phyloP scores from a whole-genome alignment of 2,888 invertebrate genomes.

The Cephalotes varians region DNA sequence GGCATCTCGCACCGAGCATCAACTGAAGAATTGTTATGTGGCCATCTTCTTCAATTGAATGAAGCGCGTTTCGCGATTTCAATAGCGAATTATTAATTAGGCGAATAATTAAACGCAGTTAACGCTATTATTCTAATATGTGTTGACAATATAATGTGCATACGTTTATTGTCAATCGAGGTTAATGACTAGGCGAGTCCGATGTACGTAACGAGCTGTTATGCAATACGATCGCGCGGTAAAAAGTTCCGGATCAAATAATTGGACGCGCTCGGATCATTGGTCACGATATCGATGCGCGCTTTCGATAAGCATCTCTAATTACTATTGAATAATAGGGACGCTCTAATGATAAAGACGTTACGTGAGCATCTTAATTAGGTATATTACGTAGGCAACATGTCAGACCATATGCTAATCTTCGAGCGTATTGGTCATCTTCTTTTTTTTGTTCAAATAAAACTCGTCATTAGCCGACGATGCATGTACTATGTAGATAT shows the following conservation, averaged over 20 bases:
- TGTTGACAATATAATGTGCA: constrained; percentile 24
- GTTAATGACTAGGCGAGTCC: constrained; percentile 50
- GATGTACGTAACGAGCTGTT: constrained; percentile 39
- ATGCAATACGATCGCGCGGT: constrained; percentile 25
- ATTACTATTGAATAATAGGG: constrained; percentile 50
- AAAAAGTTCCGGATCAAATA: constrained; percentile 41
- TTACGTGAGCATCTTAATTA: constrained; percentile 48
- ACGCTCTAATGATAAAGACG: constrained; percentile 41
- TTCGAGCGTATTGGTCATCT: constrained; percentile 5
- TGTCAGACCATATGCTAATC: constrained; percentile 42
- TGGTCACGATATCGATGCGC: constrained; percentile 46
- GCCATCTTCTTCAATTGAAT: constrained; percentile 8
- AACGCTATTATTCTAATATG: constrained; percentile 40
- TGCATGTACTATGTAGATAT: constrained; percentile 2
- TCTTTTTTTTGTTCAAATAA: constrained; percentile 13
- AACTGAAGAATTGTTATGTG: constrained; percentile 13
- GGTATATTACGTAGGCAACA: constrained; percentile 43
- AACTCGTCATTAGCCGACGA: constrained; percentile 38
- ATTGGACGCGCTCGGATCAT: constrained; percentile 51
- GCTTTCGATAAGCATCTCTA: constrained; percentile 47
- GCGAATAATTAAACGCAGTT: constrained; percentile 40
- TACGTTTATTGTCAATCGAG: constrained; percentile 41
- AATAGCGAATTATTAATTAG: constrained; percentile 27
- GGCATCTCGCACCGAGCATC: background rate
- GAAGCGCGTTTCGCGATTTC: constrained; percentile 31